These are phyloP conservation scores for Crematogaster levior DNA, from an alignment of 2,888 invertebrate species.

Conservation along the genomic window DNA sequence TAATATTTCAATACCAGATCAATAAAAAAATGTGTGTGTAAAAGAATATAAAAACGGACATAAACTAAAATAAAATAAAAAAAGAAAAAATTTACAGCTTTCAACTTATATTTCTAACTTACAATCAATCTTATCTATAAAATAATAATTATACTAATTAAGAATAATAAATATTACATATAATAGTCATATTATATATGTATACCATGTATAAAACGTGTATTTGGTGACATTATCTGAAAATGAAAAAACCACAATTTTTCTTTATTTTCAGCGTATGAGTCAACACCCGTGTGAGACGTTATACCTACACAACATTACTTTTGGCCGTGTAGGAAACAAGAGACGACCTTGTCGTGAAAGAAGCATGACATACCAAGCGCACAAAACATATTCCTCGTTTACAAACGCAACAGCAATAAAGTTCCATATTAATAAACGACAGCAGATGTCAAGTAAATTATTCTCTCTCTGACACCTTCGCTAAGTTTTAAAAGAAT, in stretches of 20 bases:
- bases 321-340: slow-evolving; percentile 2
- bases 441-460: slow-evolving; percentile 13
- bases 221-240: not conserved
- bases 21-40: not conserved
- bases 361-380: slow-evolving; percentile 10
- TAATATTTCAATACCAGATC: not conserved
- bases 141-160: slow-evolving; percentile 3
- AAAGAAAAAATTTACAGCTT: not conserved
- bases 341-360: slow-evolving; percentile 5
- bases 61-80: not conserved
- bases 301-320: not conserved
- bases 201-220: not conserved
- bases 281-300: not conserved
- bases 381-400: not conserved
- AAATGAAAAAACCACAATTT: not conserved
- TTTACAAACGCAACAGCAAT: slow-evolving; percentile 26
- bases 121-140: not conserved
- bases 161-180: not conserved
- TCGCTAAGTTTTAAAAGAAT: not conserved
- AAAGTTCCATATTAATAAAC: slow-evolving; percentile 36
- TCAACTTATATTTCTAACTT: not conserved
- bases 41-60: not conserved
- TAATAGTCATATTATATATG: not conserved
- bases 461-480: slow-evolving; percentile 21
- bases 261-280: not conserved